Conservation (phyloP, 2,797 vertebrate species). For the Parotocinclus haroldoi region DNA sequence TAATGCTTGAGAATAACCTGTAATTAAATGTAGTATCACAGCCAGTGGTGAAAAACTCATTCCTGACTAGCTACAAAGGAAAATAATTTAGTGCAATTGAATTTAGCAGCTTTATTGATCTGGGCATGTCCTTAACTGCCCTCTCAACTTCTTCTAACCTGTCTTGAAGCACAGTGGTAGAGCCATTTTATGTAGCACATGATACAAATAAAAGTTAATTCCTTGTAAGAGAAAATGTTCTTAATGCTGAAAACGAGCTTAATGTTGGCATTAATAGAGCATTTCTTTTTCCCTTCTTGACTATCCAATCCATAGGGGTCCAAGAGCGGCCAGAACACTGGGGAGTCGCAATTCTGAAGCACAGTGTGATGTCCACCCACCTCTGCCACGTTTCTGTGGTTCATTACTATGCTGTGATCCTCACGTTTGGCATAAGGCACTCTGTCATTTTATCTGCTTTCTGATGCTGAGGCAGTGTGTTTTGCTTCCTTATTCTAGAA, state of each 20-base stretch:
- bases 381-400: background rate
- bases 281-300: background rate
- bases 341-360: conserved; percentile 35
- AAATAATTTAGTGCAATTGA: too few relatives aligned
- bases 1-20: too few relatives aligned
- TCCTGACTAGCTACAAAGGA: background rate
- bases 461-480: conserved; percentile 5
- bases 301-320: conserved; percentile 13
- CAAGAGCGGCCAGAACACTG: conserved; percentile 29
- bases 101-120: background rate
- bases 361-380: background rate
- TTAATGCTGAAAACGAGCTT: conserved; percentile 7
- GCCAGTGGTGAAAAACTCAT: background rate
- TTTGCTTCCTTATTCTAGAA: too few relatives aligned
- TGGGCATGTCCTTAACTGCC: background rate
- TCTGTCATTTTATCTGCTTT: conserved; percentile 11
- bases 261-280: background rate
- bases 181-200: too few relatives aligned
- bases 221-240: background rate
- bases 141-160: background rate
- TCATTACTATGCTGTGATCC: background rate
- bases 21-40: too few relatives aligned
- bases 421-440: background rate
- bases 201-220: background rate
- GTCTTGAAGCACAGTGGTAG: background rate